Evolutionary conservation across 1,140 invertebrate species (phyloP).

Genomic region (Acyrthosiphon pisum): DNA sequence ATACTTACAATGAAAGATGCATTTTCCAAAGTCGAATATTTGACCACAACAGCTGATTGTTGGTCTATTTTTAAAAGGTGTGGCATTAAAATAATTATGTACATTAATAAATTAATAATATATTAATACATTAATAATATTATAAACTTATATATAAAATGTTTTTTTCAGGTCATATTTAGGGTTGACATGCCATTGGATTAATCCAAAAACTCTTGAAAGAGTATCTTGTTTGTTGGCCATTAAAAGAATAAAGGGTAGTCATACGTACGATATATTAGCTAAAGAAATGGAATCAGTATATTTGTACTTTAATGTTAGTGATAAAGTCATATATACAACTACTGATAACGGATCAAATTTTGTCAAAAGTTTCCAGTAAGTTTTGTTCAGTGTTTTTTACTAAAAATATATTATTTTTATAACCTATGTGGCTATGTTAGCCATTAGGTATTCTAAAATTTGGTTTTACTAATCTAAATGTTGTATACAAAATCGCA

Average conservation of each 20-base stretch:
- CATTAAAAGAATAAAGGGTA: not conserved
- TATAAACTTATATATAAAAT: not conserved
- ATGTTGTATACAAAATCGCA: no score
- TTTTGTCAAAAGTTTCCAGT: conserved; percentile 18
- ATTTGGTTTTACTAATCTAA: no score
- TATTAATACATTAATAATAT: no score
- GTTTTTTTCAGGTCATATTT: not conserved
- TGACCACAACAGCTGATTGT: not conserved
- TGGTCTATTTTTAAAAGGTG: not conserved
- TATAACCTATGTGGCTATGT: no score
- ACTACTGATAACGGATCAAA: not conserved
- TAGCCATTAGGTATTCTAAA: no score
- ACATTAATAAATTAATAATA: no score
- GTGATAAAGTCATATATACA: not conserved
- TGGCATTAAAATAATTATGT: not conserved
- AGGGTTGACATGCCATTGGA: no score
- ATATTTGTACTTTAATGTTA: not conserved
- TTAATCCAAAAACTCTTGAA: not conserved
- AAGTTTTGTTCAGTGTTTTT: not conserved
- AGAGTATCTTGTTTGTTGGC: not conserved
- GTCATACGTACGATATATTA: not conserved
- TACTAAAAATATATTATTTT: no score
- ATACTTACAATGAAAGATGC: no score
- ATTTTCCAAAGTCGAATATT: not conserved
- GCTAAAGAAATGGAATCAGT: not conserved